phyloP scores from a whole-genome alignment of 1,140 invertebrate species.

The Drosophila saltans region DNA sequence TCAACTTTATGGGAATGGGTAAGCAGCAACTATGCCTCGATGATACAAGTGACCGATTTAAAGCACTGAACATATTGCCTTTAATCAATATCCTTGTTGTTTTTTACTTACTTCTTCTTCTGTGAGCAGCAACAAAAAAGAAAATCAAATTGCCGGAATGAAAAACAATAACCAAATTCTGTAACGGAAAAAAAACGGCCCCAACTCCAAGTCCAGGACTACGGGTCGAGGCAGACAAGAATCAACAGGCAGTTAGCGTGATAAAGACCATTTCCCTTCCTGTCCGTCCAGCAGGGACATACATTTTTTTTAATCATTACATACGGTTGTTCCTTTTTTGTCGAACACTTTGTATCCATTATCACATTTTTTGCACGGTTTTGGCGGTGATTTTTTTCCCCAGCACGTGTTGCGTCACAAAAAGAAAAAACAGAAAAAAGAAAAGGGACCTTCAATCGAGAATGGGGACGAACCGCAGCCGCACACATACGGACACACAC shows the following conservation, averaged over 20 bases:
- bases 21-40: not conserved
- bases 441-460: conserved; percentile 1
- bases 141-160: conserved; percentile 7
- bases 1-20: not conserved
- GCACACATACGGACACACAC: not conserved
- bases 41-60: conserved; percentile 9
- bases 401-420: not conserved
- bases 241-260: conserved; percentile 36
- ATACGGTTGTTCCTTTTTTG: conserved; percentile 22
- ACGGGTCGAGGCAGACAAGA: conserved; percentile 7
- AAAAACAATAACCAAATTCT: conserved; percentile 12
- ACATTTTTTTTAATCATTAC: conserved; percentile 28
- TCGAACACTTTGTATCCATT: conserved; percentile 40
- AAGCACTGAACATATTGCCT: not conserved
- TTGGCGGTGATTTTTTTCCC: conserved; percentile 31
- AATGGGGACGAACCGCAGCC: conserved; percentile 13
- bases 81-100: not conserved
- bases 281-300: conserved; percentile 7
- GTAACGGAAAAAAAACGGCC: not conserved
- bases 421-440: not conserved
- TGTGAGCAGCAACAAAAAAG: not conserved
- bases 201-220: not conserved
- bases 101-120: not conserved
- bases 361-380: conserved; percentile 34
- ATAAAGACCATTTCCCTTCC: conserved; percentile 17